Base-by-base conservation (phyloP, 1,140 invertebrate genomes). In the Sitophilus oryzae region DNA sequence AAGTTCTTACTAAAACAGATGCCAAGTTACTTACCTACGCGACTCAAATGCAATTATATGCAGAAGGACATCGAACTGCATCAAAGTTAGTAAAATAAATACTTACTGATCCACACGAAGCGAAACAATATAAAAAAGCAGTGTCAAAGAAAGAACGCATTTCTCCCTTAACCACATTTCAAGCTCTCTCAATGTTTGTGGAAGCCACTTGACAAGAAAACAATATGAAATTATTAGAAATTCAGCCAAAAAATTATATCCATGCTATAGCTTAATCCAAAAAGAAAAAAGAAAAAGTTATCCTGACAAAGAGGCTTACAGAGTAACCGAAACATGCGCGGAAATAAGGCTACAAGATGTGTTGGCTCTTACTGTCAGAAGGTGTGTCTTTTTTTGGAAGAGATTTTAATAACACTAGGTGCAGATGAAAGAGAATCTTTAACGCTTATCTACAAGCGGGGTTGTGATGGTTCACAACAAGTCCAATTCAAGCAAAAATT, bases 301-400 rank as follows among this genome's bases (percentile, higher is more conserved):
- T 50, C 63, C 67, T 1, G 21, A 25, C 4, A 35, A 48, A 42
- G 60, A 65, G 42, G 40, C 58, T 9, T 53, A 52, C 25, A 56
- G 11, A 14, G 60, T 69, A 20, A 70, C 66, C 4, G 62, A 52
- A 14, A 67, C 56, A 20, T 55, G 51, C 34, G 65, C 63, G 4
- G 61, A 70, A 64, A 56, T 61, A 16, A 15, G 63, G 15, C 50
- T 72, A 23, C 66, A 70, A 62, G 52, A 23, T n/a, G 59, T 72
- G 54, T 46, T 70, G 5, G 52, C 69, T 59, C 59, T 64, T 56
- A 66, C 65, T 15, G 57, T 55, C 37, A 35, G 35, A 42, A 58
- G 65, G 46, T 52, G 69, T 30, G 58, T 65, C 35, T 38, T 44
- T 21, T 62, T 62, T 55, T 56, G 68, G 46, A 53, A 63, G 40